Conservation (phyloP, 92 coral and sea anemone species). For the Zoanthus solanderi region DNA sequence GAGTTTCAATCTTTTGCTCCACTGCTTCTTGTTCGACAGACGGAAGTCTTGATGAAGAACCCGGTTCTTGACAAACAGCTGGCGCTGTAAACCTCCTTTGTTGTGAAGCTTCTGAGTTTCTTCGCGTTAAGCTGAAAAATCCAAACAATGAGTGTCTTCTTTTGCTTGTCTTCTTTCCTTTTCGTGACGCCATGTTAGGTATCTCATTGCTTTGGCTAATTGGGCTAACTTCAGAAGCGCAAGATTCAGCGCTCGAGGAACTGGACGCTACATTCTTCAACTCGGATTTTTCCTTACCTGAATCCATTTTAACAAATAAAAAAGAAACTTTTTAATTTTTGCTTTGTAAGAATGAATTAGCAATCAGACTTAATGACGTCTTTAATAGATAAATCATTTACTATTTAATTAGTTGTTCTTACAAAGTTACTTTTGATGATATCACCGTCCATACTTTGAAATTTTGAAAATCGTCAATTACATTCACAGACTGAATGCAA, state of each 20-base stretch:
- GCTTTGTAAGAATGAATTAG: neutral
- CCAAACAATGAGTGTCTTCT: constrained; percentile 12
- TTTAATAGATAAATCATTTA: neutral
- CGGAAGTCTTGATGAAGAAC: neutral
- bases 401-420: no score
- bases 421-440: neutral
- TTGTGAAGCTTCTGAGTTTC: neutral
- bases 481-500: no score
- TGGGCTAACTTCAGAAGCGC: neutral
- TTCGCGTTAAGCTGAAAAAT: neutral
- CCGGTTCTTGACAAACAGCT: neutral
- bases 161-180: neutral
- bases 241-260: neutral
- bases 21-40: neutral
- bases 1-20: neutral
- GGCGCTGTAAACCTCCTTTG: neutral
- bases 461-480: no score
- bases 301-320: neutral
- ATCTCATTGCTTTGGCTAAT: no score
- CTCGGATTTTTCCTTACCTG: neutral
- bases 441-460: no score
- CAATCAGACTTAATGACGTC: neutral
- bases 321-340: neutral
- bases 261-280: neutral
- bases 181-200: neutral